Conservation (phyloP, 2,113 vertebrate species). For the Xenotilapia caudafasciata region DNA sequence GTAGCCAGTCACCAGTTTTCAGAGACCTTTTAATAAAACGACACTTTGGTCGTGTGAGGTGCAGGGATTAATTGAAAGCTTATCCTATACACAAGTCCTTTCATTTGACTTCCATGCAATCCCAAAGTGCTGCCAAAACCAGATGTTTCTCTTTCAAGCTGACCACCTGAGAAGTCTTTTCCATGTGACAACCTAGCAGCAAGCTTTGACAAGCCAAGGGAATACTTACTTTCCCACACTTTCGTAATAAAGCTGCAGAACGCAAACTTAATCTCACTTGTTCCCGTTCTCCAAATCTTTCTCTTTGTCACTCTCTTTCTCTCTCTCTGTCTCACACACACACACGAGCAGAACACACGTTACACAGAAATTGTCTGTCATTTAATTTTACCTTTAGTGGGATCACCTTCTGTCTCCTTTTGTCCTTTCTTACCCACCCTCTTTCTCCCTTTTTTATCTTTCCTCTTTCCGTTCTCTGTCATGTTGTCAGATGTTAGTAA, state of each 20-base stretch:
- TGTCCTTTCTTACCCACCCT: slow-evolving; percentile 62
- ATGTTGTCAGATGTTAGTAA: slow-evolving; percentile 70
- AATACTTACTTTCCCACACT: slow-evolving; percentile 39
- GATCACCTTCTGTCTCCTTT: slow-evolving; percentile 54
- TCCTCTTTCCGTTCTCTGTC: slow-evolving; percentile 66
- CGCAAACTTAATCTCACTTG: not conserved
- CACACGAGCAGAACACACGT: not conserved
- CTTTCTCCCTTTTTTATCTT: slow-evolving; percentile 66
- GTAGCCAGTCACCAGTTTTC: not conserved
- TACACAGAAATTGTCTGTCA: not conserved
- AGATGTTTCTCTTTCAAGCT: slow-evolving; percentile 57
- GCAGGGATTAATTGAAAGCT: not conserved
- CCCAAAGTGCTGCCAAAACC: slow-evolving; percentile 21
- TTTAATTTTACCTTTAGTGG: slow-evolving; percentile 63
- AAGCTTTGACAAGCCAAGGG: slow-evolving; percentile 64
- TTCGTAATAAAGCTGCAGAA: slow-evolving; percentile 22
- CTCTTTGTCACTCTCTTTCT: not conserved
- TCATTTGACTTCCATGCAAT: slow-evolving; percentile 4
- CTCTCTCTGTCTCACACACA: not conserved
- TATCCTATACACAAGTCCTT: not conserved
- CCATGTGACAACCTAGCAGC: slow-evolving; percentile 58
- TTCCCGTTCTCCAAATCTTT: slow-evolving; percentile 5
- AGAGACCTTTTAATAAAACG: not conserved
- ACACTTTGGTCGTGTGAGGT: not conserved
- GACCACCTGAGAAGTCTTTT: slow-evolving; percentile 35